Evolutionary conservation across 2,888 invertebrate species (phyloP), one percentile per base, ranked within the genome.

Genomic region (Eupithecia inturbata): DNA sequence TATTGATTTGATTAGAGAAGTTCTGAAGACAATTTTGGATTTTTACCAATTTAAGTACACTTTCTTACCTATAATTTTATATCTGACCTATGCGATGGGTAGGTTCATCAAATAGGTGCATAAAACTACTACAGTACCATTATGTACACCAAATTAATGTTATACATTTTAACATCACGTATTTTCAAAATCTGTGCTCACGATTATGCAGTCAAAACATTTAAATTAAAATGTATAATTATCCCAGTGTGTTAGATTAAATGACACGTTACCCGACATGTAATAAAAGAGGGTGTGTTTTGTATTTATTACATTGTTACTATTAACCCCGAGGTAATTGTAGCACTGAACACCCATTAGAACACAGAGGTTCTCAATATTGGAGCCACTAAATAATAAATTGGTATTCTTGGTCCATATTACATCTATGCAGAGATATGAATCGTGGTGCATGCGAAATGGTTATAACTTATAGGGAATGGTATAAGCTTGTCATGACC

Each of bases 261-360:
- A 73, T 78, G 72, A 75, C 68, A 74, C 72, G 75, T 77, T 72
- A 69, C 73, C 66, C 71, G 62, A 76, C 73, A 45, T 74, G 73
- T 45, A 73, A 78, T 71, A 77, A 77, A 74, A 68, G 66, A 63
- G 70, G 75, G 68, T 60, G 74, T 71, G 71, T 73, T 73, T 70
- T 72, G 69, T 74, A 77, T 75, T 74, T 76, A 72, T 77, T 68
- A 67, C 72, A 70, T 75, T 70, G 70, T 73, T 60, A 73, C 75
- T 71, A 66, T 74, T 75, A 72, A 76, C 77, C 77, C 78, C 71
- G 68, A 70, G 74, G 73, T 76, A 77, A 75, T 71, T 69, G 74
- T 72, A 57, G 76, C 73, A 60, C 68, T 72, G 77, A 72, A 77
- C 74, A 78, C 74, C 75, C 77, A 74, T 76, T 69, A 69, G 31